Conservation (phyloP, 2,797 vertebrate genomes). For the Gallirallus australis region DNA sequence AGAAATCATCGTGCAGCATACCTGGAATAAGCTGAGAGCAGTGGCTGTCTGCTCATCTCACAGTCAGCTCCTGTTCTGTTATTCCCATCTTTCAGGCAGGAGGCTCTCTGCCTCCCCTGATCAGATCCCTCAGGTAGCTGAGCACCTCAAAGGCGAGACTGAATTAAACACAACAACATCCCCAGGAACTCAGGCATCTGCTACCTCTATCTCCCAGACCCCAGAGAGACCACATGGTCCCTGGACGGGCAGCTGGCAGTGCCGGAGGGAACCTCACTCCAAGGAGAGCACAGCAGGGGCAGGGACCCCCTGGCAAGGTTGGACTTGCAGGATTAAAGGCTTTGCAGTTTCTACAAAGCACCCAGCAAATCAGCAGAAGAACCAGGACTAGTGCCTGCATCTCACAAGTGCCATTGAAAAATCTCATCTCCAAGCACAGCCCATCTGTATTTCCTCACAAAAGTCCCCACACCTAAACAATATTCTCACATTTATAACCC, state of each 20-base stretch:
- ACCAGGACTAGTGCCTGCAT: not conserved
- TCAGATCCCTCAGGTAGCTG: not conserved
- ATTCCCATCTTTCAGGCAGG: not conserved
- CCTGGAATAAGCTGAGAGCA: not conserved
- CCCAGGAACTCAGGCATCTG: not conserved
- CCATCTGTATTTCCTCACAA: not conserved
- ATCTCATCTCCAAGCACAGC: not conserved
- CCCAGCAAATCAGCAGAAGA: not conserved
- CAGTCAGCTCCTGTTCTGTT: not conserved
- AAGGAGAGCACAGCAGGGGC: accelerated
- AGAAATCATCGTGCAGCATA: not conserved
- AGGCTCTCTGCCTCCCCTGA: not conserved
- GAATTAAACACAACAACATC: accelerated
- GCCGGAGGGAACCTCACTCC: not conserved
- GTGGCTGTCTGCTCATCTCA: not conserved
- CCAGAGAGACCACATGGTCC: not conserved
- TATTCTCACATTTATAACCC: not conserved
- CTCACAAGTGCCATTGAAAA: not conserved
- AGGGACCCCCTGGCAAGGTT: not conserved
- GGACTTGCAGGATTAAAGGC: not conserved
- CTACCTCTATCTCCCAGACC: not conserved
- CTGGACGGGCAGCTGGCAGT: not conserved
- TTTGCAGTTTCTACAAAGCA: not conserved
- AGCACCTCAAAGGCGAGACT: not conserved
- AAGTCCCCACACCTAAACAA: not conserved